phyloP scores from a whole-genome alignment of 2,797 vertebrate species.

The Ceryle rudis region DNA sequence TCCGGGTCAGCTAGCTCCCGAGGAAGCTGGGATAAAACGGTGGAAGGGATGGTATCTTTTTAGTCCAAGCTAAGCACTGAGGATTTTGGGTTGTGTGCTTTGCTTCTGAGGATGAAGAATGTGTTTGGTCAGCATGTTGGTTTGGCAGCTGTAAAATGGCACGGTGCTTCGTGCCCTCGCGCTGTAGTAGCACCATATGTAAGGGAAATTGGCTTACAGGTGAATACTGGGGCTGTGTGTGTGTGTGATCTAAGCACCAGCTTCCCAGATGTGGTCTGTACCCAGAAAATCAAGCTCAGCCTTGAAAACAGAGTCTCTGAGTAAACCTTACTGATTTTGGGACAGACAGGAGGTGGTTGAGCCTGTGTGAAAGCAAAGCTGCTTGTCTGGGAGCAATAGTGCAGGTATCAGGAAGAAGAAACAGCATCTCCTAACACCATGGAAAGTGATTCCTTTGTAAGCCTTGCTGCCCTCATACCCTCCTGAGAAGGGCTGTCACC shows the following conservation, averaged over 20 bases:
- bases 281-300: not conserved
- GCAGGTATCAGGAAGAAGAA: not conserved
- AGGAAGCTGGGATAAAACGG: not conserved
- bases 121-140: not conserved
- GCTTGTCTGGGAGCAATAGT: not conserved
- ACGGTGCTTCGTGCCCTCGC: not conserved
- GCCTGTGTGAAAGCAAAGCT: not conserved
- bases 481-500: not conserved
- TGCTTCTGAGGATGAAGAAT: not conserved
- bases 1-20: not conserved
- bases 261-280: not conserved
- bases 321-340: not conserved
- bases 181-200: rapidly evolving
- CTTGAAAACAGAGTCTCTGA: rapidly evolving
- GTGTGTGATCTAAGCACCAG: not conserved
- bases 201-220: not conserved
- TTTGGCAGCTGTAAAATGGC: not conserved
- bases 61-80: not conserved
- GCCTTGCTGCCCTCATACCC: not conserved
- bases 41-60: not conserved
- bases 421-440: rapidly evolving
- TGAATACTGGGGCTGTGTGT: rapidly evolving
- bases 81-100: not conserved
- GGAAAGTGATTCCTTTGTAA: not conserved
- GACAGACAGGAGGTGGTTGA: not conserved